A percentile compares a stretch with the other conserved stretches of the same genome.
Conservation (phyloP, 2,888 invertebrate species). For the Orthosia gothica region DNA sequence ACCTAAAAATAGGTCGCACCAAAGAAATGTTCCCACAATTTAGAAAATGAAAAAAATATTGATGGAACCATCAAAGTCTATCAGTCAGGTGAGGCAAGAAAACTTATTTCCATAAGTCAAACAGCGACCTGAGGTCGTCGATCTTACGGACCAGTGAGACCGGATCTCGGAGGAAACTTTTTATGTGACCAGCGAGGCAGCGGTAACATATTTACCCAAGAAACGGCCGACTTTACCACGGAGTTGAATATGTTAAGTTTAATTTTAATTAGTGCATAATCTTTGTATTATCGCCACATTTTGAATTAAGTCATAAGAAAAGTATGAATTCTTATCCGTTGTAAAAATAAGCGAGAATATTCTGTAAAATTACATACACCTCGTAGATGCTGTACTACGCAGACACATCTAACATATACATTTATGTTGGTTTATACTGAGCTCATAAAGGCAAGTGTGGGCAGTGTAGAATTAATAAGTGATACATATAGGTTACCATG, state of each 20-base stretch:
- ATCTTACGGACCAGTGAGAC: slow-evolving; percentile 88
- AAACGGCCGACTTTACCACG: slow-evolving; percentile 65
- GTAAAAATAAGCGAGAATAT: slow-evolving; percentile 6
- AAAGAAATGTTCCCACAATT: slow-evolving; percentile 65
- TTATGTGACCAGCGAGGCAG: slow-evolving; percentile 85
- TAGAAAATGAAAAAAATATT: slow-evolving; percentile 67
- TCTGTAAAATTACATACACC: not conserved
- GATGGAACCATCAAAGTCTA: slow-evolving; percentile 76
- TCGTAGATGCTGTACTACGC: not conserved
- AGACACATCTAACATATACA: not conserved
- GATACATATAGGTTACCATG: not conserved
- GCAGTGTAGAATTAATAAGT: not conserved
- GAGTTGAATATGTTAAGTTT: slow-evolving; percentile 66
- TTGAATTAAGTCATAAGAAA: slow-evolving; percentile 32
- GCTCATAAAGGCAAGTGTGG: not conserved
- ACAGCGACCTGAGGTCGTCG: slow-evolving; percentile 88
- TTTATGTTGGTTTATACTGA: not conserved
- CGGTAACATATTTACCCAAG: slow-evolving; percentile 87
- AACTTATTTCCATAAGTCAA: slow-evolving; percentile 90
- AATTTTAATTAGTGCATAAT: slow-evolving; percentile 68
- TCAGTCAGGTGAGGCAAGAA: slow-evolving; percentile 84
- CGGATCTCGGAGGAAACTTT: slow-evolving; percentile 88
- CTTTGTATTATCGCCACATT: slow-evolving; percentile 32
- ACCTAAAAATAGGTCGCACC: slow-evolving; percentile 19
- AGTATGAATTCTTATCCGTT: slow-evolving; percentile 18